Percentiles rank a stretch among this genome's conserved stretches.
Conservation (phyloP, 2,888 invertebrate species). For the Chrysolina oricalcia region DNA sequence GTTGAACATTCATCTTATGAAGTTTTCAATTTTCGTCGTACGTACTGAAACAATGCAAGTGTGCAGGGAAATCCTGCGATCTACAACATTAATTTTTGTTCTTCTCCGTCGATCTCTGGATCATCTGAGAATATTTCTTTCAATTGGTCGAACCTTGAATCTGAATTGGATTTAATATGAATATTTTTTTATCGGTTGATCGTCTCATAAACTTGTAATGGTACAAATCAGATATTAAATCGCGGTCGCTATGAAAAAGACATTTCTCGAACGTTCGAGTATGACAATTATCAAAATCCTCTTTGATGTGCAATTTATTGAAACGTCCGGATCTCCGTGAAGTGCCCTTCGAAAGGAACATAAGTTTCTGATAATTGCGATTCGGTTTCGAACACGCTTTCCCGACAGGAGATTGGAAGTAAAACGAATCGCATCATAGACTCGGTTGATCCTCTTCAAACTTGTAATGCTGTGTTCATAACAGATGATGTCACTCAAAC, state of each 20-base stretch:
- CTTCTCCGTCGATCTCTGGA: no score
- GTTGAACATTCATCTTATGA: no score
- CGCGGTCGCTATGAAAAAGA: background rate
- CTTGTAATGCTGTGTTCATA: background rate
- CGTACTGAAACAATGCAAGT: no score
- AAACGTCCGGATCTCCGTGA: slow-evolving; percentile 9
- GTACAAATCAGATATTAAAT: no score
- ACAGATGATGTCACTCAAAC: background rate
- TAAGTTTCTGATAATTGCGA: slow-evolving; percentile 2
- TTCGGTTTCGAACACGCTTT: background rate
- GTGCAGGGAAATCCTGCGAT: no score
- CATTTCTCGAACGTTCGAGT: slow-evolving; percentile 5
- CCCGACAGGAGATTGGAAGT: background rate
- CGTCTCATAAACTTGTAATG: no score
- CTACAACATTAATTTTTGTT: no score
- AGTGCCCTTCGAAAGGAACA: background rate
- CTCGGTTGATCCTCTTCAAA: background rate
- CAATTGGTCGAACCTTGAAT: no score
- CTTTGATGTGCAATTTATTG: slow-evolving; percentile 16
- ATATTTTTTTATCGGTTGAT: no score
- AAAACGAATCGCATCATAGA: background rate
- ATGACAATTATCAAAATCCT: background rate
- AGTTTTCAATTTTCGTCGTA: no score
- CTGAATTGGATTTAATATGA: no score
- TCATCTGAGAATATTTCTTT: no score